phyloP scores from a whole-genome alignment of 2,888 invertebrate genomes.

The Mimas tiliae region DNA sequence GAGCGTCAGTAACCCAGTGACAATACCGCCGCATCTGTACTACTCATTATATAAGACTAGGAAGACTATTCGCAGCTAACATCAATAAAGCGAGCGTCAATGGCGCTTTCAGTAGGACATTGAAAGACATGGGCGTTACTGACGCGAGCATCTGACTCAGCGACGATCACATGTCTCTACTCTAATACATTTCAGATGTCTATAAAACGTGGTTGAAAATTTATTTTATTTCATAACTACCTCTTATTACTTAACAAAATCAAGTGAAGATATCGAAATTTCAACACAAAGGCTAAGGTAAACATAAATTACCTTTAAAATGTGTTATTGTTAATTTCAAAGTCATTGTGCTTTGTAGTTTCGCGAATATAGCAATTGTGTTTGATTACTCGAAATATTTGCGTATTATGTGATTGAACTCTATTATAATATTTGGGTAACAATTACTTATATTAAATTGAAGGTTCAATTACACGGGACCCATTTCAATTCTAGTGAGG shows the following conservation, averaged over 20 bases:
- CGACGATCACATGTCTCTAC: background rate
- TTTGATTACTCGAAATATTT: background rate
- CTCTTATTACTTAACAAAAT: conserved; percentile 3
- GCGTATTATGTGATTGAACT: background rate
- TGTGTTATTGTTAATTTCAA: background rate
- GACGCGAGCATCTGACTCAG: no score
- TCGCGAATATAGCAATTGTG: background rate
- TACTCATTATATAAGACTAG: no score
- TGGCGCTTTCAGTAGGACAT: no score
- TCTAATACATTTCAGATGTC: background rate
- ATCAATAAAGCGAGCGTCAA: no score
- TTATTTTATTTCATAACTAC: background rate
- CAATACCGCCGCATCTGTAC: no score
- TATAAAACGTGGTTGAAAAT: background rate
- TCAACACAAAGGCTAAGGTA: background rate
- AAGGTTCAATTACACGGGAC: no score
- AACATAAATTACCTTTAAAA: background rate
- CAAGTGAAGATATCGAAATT: background rate
- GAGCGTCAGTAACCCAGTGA: no score
- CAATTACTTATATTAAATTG: no score
- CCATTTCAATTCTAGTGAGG: background rate
- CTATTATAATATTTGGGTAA: background rate
- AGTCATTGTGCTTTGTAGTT: background rate
- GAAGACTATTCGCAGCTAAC: no score
- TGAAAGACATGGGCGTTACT: no score